These are phyloP conservation scores for Ophthalmotilapia sp. DNA, from an alignment of 2,113 vertebrate genomes.

Conservation along the genomic window DNA sequence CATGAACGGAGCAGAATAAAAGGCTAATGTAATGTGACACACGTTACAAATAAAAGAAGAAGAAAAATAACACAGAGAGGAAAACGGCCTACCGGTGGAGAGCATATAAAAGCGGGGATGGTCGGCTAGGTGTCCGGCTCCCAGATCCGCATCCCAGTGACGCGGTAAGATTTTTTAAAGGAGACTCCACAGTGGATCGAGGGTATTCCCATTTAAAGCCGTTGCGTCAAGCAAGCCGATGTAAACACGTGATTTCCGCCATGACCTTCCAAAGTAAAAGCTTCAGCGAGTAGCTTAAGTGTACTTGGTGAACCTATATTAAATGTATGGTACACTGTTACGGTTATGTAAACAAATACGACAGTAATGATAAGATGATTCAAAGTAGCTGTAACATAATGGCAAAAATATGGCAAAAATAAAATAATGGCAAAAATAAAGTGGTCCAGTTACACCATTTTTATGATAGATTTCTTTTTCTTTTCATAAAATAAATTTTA, in stretches of 20 bases:
- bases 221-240: neutral
- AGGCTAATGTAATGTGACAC: neutral
- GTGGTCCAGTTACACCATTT: neutral
- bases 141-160: conserved; percentile 54
- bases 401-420: neutral
- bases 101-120: neutral
- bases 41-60: neutral
- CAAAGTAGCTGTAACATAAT: neutral
- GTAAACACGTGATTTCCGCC: neutral
- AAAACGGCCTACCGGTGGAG: conserved; percentile 44
- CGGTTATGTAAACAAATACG: neutral
- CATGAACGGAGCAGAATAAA: neutral
- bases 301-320: neutral
- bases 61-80: neutral
- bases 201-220: conserved; percentile 43
- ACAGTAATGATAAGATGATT: neutral
- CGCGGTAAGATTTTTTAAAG: conserved; percentile 38
- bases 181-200: conserved; percentile 35
- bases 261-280: conserved; percentile 11
- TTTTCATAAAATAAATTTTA: neutral
- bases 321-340: neutral
- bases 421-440: neutral
- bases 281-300: neutral
- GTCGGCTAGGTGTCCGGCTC: conserved; percentile 31
- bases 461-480: neutral